Base-by-base conservation (phyloP, 2,888 invertebrate genomes). In the Trichogramma evanescens region DNA sequence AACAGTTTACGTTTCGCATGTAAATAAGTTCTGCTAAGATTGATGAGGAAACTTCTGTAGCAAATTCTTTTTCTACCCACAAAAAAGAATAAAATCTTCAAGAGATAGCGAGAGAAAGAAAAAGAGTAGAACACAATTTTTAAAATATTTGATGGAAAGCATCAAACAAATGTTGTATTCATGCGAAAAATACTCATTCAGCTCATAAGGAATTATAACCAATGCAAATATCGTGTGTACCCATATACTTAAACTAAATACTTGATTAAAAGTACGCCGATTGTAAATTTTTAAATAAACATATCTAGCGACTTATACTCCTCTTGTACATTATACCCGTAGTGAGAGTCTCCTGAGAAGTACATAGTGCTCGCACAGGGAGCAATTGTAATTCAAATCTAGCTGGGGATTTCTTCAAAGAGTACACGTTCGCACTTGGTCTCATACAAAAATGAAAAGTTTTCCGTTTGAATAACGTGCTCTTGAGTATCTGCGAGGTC, bases 11-110 rank as follows among this genome's bases (percentile, higher is more conserved):
- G 50, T 56, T 45, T 50, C 42, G 53, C 52, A 51, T 52, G 45
- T 52, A 58, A 26, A 26, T 26, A 61, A 58, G 54, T 61, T 52
- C 44, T 10, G 45, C 13, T 41, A 50, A 61, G 58, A 61, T 61
- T 58, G 61, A 61, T 61, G 58, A 55, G 44, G 52, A 61, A 61
- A 61, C 52, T 61, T 58, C 26, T 26, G 55, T 9, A 40, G 42
- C 52, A 46, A 56, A 50, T 58, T 50, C 40, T 44, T 41, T 38
- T 57, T 49, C 38, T 42, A 9, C 39, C 51, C 39, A 8, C 44
- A 10, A 8, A 39, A 53, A 40, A 56, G 6, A 46, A 6, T 2
- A n/a, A 9, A 10, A 10, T 26, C 50, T 56, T 50, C 40, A 45
- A 56, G 49, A 44, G 50, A 7, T 6, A 26, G 40, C n/a, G 39